Percentiles rank a stretch among this genome's conserved stretches.
phyloP scores from a whole-genome alignment of 2,113 vertebrate species.

The Platysteira castanea region DNA sequence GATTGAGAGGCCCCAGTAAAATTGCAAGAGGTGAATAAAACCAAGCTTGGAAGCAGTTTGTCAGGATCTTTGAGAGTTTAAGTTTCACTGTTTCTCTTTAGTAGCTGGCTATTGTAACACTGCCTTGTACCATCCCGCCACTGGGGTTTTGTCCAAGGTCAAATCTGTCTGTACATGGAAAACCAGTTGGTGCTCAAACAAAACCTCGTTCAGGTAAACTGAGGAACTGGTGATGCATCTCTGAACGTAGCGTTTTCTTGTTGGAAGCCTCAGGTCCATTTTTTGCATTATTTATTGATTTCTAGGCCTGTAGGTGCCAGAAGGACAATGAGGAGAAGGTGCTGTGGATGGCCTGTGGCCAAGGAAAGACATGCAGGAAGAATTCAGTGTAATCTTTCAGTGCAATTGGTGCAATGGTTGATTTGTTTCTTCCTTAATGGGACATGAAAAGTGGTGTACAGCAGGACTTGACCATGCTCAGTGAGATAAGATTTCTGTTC shows the following conservation, averaged over 20 bases:
- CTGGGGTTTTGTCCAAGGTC: not conserved
- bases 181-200: not conserved
- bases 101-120: not conserved
- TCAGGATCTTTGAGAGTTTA: not conserved
- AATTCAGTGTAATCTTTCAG: not conserved
- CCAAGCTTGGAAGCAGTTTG: not conserved
- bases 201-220: not conserved
- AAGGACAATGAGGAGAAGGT: not conserved
- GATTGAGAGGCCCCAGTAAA: constrained; percentile 30
- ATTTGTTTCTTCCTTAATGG: not conserved
- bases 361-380: not conserved
- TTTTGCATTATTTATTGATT: not conserved
- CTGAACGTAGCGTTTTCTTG: not conserved
- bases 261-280: not conserved
- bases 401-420: not conserved
- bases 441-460: not conserved
- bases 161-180: not conserved
- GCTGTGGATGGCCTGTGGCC: not conserved
- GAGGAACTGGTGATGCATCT: not conserved
- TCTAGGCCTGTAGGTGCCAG: not conserved
- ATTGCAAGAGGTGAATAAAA: not conserved
- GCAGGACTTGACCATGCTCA: not conserved
- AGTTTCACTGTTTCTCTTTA: not conserved
- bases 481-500: not conserved
- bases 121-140: not conserved